phyloP scores from a whole-genome alignment of 30 jellyfish, hydroid and myxozoan species.

The Pseudorhiza aurosa region DNA sequence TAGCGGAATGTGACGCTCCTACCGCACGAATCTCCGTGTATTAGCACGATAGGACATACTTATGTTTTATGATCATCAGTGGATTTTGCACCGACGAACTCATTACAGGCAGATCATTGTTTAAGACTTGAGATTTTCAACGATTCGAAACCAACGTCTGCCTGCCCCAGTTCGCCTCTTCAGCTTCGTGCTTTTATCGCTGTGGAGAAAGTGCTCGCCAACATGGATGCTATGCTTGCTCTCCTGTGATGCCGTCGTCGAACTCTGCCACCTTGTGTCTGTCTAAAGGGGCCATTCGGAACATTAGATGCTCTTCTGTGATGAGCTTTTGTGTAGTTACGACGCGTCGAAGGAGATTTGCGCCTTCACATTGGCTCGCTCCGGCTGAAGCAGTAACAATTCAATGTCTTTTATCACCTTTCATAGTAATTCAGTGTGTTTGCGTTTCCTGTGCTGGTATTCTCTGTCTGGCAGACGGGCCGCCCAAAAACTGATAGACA shows the following conservation, averaged over 20 bases:
- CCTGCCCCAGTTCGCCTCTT: background rate
- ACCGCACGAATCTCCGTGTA: background rate
- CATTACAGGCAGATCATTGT: background rate
- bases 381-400: slow-evolving; percentile 43
- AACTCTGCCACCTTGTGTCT: no score
- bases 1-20: no score
- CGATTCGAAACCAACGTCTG: background rate
- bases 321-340: background rate
- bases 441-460: slow-evolving; percentile 73
- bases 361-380: slow-evolving; percentile 29
- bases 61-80: background rate
- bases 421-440: slow-evolving; percentile 24
- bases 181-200: background rate
- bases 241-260: no score
- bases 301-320: no score
- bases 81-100: background rate
- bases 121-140: background rate
- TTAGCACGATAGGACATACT: background rate
- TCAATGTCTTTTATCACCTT: slow-evolving; percentile 32
- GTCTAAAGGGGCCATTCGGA: no score
- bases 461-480: slow-evolving; percentile 74
- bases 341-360: slow-evolving; percentile 2
- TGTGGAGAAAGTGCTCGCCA: background rate
- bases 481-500: slow-evolving; percentile 74
- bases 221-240: no score